Conservation (phyloP, 2,113 vertebrate species). For the Embiotoca jacksoni region DNA sequence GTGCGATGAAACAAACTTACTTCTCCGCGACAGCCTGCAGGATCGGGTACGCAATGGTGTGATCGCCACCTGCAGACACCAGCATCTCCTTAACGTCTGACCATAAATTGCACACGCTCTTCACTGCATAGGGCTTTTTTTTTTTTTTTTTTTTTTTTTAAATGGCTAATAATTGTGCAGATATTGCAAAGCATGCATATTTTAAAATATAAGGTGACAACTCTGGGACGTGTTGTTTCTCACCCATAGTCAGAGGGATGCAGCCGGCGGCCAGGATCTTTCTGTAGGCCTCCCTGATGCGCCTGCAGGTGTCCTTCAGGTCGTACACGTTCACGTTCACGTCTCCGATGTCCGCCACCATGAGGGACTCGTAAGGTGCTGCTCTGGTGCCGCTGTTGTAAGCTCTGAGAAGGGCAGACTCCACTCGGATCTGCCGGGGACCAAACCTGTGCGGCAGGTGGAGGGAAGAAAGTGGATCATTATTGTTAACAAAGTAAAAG, state of each 20-base stretch:
- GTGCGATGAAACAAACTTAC: constrained; percentile 82
- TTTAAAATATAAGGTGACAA: background rate
- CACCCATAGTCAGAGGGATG: constrained; percentile 92
- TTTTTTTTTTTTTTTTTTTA: background rate
- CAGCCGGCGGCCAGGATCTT: constrained; percentile 84
- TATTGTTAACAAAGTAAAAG: background rate
- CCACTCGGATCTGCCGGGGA: constrained; percentile 89
- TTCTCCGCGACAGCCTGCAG: constrained; percentile 91
- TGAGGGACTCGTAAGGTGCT: constrained; percentile 88
- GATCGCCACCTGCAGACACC: constrained; percentile 90
- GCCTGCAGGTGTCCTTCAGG: constrained; percentile 90
- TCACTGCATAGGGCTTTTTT: background rate
- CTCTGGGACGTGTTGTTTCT: constrained; percentile 38
- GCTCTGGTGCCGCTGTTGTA: constrained; percentile 87
- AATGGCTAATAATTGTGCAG: constrained; percentile 16
- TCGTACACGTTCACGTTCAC: constrained; percentile 91
- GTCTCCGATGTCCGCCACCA: constrained; percentile 92
- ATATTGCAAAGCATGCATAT: background rate
- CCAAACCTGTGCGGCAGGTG: constrained; percentile 86
- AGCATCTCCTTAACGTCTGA: constrained; percentile 3
- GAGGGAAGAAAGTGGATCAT: background rate
- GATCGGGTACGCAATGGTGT: constrained; percentile 95
- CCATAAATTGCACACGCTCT: background rate
- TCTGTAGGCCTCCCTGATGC: constrained; percentile 86
- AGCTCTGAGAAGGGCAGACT: constrained; percentile 86